Conservation (phyloP, 1,140 invertebrate species). For the Apis laboriosa region DNA sequence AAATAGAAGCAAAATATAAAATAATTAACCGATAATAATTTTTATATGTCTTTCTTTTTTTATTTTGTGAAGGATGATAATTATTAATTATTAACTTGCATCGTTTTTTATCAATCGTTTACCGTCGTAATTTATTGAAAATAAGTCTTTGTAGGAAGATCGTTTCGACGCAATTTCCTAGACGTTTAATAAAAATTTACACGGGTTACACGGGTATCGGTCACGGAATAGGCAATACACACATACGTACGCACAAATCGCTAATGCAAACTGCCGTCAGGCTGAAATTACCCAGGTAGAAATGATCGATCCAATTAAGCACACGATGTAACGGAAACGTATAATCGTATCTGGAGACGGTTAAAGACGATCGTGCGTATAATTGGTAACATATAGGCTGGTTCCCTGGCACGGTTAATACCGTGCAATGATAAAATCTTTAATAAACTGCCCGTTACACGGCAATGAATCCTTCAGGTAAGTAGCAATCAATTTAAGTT, state of each 20-base stretch:
- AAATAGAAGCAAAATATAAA: too few relatives aligned
- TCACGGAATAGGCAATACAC: not conserved
- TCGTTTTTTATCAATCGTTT: not conserved
- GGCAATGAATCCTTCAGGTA: slow-evolving; percentile 21
- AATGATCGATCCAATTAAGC: slow-evolving; percentile 52
- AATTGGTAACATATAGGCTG: slow-evolving; percentile 34
- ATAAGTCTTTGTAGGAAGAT: not conserved
- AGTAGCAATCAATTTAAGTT: slow-evolving; percentile 18
- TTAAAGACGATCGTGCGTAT: slow-evolving; percentile 35
- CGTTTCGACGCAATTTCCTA: not conserved
- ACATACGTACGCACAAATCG: not conserved
- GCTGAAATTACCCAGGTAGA: slow-evolving; percentile 48
- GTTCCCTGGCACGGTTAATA: not conserved
- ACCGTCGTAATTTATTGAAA: not conserved
- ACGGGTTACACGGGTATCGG: not conserved
- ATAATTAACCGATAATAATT: too few relatives aligned
- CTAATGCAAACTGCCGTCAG: slow-evolving; percentile 27
- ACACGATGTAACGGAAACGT: slow-evolving; percentile 44
- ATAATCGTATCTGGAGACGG: slow-evolving; percentile 33
- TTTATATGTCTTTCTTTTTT: too few relatives aligned
- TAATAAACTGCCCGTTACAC: slow-evolving; percentile 26
- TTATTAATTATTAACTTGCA: not conserved
- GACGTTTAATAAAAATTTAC: not conserved
- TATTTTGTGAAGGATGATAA: too few relatives aligned
- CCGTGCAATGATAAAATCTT: slow-evolving; percentile 42